A percentile compares a stretch with the other conserved stretches of the same genome.
phyloP scores from a whole-genome alignment of 2,888 invertebrate genomes.

The Cantharis flavilabris region DNA sequence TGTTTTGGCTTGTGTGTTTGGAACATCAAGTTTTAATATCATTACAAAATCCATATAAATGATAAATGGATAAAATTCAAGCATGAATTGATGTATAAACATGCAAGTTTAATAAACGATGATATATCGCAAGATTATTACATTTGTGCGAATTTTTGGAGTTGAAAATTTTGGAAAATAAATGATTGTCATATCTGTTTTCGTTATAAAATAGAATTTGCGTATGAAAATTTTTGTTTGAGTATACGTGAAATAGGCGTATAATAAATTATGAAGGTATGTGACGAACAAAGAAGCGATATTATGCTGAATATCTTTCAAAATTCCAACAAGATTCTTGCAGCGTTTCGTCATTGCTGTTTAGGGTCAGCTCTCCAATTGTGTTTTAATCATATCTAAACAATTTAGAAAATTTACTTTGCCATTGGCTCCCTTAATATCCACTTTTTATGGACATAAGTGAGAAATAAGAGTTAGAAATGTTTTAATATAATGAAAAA shows the following conservation, averaged over 20 bases:
- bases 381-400: not conserved
- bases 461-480: not conserved
- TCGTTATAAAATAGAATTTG: constrained; percentile 13
- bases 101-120: constrained; percentile 46
- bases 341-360: constrained; percentile 37
- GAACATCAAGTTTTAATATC: not conserved
- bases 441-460: not conserved
- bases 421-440: not conserved
- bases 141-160: constrained; percentile 35
- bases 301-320: constrained; percentile 25
- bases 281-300: constrained; percentile 29
- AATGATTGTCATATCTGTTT: constrained; percentile 26
- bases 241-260: constrained; percentile 25
- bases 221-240: constrained; percentile 23
- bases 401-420: not conserved
- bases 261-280: constrained; percentile 27
- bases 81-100: constrained; percentile 44
- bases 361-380: constrained; percentile 38
- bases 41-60: constrained; percentile 13
- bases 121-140: constrained; percentile 39
- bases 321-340: constrained; percentile 40
- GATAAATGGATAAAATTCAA: constrained; percentile 42
- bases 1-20: not conserved
- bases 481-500: not conserved
- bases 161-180: constrained; percentile 33